phyloP scores from a whole-genome alignment of 2,113 vertebrate genomes.

The Periophthalmodon schlosseri region DNA sequence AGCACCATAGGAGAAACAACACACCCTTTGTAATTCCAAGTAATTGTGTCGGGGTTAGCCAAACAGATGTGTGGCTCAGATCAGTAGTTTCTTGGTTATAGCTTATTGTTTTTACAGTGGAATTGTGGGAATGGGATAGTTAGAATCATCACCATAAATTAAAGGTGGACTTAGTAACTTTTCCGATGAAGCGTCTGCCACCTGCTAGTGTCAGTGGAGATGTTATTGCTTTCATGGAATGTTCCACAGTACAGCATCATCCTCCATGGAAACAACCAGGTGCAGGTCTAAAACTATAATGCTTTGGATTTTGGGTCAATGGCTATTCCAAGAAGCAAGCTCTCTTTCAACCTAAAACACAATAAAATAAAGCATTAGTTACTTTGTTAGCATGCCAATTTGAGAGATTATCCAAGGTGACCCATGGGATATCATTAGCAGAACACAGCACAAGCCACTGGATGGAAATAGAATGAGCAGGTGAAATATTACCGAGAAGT shows the following conservation, averaged over 20 bases:
- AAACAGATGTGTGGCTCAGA: slow-evolving; percentile 1
- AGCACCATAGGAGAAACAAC: neutral
- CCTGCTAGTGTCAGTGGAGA: too few species aligned
- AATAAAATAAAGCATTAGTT: neutral
- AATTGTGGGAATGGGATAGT: too few species aligned
- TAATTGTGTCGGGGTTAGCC: neutral
- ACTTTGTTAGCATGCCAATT: neutral
- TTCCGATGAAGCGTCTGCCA: too few species aligned
- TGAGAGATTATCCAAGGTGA: neutral
- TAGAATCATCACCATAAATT: too few species aligned
- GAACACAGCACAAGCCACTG: neutral
- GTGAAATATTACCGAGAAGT: neutral
- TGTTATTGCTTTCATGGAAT: too few species aligned
- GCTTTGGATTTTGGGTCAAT: too few species aligned
- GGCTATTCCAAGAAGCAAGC: neutral
- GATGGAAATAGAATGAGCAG: neutral
- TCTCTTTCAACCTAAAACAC: neutral
- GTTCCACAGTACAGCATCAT: too few species aligned
- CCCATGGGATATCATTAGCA: neutral
- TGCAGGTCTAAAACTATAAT: too few species aligned
- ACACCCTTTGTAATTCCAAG: neutral
- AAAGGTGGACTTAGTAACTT: too few species aligned
- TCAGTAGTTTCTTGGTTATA: too few species aligned
- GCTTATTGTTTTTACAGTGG: too few species aligned
- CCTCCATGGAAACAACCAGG: too few species aligned